A percentile compares a stretch with the other conserved stretches of the same genome.
These are phyloP conservation scores for Caloenas nicobarica DNA, from an alignment of 2,113 vertebrate species.

Conservation along the genomic window DNA sequence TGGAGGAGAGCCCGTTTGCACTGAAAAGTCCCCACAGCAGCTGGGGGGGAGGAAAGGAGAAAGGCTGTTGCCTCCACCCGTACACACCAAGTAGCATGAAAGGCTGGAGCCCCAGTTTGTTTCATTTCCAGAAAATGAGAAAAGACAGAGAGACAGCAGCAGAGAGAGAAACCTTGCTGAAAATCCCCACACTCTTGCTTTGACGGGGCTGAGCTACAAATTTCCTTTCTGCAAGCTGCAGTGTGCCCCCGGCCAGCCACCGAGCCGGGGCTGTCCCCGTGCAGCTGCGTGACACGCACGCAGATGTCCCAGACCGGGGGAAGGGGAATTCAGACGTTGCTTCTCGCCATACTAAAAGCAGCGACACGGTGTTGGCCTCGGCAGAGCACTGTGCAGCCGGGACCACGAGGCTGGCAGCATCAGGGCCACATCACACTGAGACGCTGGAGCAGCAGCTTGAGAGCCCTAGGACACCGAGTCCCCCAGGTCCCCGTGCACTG, in stretches of 20 bases:
- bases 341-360: background rate
- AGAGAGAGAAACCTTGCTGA: background rate
- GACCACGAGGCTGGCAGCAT: background rate
- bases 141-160: background rate
- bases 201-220: background rate
- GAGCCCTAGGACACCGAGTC: background rate
- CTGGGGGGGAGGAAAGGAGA: background rate
- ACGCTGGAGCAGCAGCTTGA: background rate
- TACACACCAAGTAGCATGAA: background rate
- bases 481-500: background rate
- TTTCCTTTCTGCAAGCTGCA: background rate
- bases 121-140: slow-evolving; percentile 30
- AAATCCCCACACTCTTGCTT: background rate
- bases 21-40: background rate
- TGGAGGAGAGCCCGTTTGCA: background rate
- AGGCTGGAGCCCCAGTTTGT: background rate
- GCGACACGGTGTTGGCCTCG: background rate
- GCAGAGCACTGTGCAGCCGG: accelerated
- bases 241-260: background rate
- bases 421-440: background rate
- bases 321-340: slow-evolving; percentile 40
- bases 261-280: background rate
- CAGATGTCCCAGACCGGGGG: background rate
- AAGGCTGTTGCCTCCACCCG: background rate
- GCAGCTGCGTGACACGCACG: background rate